Evolutionary conservation across 1,140 invertebrate species (phyloP), one percentile per base, ranked within the genome.

Genomic region (Pollicipes pollicipes): DNA sequence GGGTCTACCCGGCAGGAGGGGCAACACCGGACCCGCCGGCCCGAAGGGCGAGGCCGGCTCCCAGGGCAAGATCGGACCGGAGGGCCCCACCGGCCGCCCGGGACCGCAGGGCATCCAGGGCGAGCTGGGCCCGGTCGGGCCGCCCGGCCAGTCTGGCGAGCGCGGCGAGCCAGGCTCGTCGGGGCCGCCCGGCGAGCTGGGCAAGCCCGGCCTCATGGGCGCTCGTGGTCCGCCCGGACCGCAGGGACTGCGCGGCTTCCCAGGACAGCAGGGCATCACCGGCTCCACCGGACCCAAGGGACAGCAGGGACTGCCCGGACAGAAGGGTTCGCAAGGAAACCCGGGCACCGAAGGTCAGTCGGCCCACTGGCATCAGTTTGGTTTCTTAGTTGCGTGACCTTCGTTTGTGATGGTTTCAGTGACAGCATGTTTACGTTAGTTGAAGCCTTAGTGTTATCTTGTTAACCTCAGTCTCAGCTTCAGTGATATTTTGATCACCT

Each of bases 101-200:
- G 78, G 78, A 72, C 72, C 76, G 30, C 70, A 74, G 77, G 88
- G 88, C 27, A 82, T 81, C 0, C 85, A 86, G 78, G 88, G 89
- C 27, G 81, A 82, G 30, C 77, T 87, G 31, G 89, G 89, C 37
- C 84, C 85, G 16, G 76, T 81, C 13, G 89, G 89, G 26, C 84
- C 87, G n/a, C 86, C 87, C 24, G 89, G 89, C 69, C 87, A 89
- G 78, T 85, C 87, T 70, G 88, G 85, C 0, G 87, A 88, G 77
- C 81, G 86, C 76, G 89, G 89, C 37, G 88, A 90, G 75, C 83
- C 86, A 31, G 90, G 90, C 68, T 80, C 83, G 67, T 84, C 88
- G 29, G 89, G 89, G 17, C 78, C 83, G n/a, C 82, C 86, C 76
- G 83, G 90, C 73, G 88, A 90, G 78, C 73, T 82, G 6, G 89